Base-by-base conservation (phyloP, 2,797 vertebrate species). In the Onychomys arenicola region DNA sequence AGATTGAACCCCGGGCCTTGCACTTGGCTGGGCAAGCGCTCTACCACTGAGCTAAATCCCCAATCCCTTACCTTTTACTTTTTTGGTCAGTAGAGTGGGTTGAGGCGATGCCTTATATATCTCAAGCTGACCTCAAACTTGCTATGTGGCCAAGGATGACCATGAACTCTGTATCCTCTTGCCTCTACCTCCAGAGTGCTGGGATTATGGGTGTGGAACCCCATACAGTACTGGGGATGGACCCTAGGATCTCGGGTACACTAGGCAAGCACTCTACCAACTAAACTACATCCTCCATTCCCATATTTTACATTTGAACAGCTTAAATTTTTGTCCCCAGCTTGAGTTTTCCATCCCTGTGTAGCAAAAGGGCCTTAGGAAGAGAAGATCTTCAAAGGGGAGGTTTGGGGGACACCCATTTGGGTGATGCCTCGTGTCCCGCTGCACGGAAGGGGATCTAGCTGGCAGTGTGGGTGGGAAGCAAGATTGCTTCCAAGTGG, bases 251-350 rank as follows among this genome's bases (percentile, higher is more conserved):
- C 57, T 61, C 63, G 73, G 40, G 43, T 10, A 61, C 6, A 0
- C 19, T n/a, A n/a, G 73, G 40, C 73, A 89, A 77, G 8, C 29
- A n/a, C 32, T 63, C 8, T 77, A 49, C 57, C 57, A 76, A 61
- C 73, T 46, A 29, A 63, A 46, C 40, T 25, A 77, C 32, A 49
- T 25, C 57, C 32, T 17, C 19, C 52, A 46, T 7, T 5, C 19
- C 61, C 11, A 3, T 75, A 86, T 73, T 88, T 92, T 92, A 59
- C 43, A 84, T 89, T 93, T 94, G 83, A 84, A 61, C 76, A 63
- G 43, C 43, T 96, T 93, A 75, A 87, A 87, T 32, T 96, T 96
- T 90, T 86, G 89, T 86, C 6, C 32, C 17, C 57, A 84, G 25
- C 37, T 90, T 84, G 76, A 94, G 75, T 46, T 32, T 34, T 43